Evolutionary conservation across 2,888 invertebrate genomes (phyloP).

Genomic region (Stenurella melanura): DNA sequence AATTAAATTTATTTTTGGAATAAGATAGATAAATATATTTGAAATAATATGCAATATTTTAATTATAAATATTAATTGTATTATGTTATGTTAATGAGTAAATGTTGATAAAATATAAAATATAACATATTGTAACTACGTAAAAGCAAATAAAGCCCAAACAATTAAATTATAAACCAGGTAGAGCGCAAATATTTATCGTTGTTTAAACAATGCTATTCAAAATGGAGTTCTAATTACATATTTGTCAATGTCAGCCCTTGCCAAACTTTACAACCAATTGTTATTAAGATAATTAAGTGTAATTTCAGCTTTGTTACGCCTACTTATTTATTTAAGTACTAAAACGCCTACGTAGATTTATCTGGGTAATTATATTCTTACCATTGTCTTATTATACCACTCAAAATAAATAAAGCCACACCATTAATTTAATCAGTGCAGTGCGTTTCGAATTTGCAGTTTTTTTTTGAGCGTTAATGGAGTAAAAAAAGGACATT

Average conservation of each 20-base stretch:
- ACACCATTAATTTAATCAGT: slow-evolving; percentile 7
- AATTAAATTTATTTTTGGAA: slow-evolving; percentile 24
- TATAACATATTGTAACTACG: slow-evolving; percentile 49
- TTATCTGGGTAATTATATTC: slow-evolving; percentile 43
- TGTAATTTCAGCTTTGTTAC: slow-evolving; percentile 49
- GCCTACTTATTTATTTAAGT: slow-evolving; percentile 54
- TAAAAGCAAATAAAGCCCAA: slow-evolving; percentile 52
- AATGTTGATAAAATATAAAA: slow-evolving; percentile 56
- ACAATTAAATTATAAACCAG: slow-evolving; percentile 58
- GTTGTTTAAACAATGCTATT: slow-evolving; percentile 50
- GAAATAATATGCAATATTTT: slow-evolving; percentile 51
- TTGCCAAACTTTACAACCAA: slow-evolving; percentile 58
- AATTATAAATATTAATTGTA: slow-evolving; percentile 51
- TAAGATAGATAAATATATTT: slow-evolving; percentile 41
- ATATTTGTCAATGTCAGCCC: slow-evolving; percentile 60
- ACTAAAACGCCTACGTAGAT: slow-evolving; percentile 51
- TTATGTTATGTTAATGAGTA: slow-evolving; percentile 48
- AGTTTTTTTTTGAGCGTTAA: too few species aligned
- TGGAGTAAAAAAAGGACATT: too few species aligned
- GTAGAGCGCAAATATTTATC: slow-evolving; percentile 58
- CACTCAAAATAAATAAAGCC: slow-evolving; percentile 15
- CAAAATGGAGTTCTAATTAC: slow-evolving; percentile 60
- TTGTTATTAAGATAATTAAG: slow-evolving; percentile 56
- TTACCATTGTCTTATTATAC: slow-evolving; percentile 50
- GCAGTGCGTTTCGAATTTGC: neutral